A percentile compares a stretch with the other conserved stretches of the same genome.
These are phyloP conservation scores for Apodemus agrarius DNA, from an alignment of 2,797 vertebrate genomes.

Conservation along the genomic window DNA sequence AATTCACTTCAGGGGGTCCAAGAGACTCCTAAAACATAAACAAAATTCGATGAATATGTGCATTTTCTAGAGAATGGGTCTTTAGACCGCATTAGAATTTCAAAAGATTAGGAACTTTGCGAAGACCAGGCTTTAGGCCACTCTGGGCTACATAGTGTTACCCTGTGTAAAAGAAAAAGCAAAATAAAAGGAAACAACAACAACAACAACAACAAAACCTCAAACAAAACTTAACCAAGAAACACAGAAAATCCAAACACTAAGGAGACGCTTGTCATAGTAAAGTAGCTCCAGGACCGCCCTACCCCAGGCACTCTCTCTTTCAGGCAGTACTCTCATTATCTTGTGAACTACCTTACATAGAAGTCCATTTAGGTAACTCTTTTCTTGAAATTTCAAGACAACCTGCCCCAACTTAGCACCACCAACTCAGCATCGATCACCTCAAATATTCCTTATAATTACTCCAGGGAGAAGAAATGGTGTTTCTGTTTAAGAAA, in stretches of 20 bases:
- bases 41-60: slow-evolving; percentile 64
- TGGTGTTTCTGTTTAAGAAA: slow-evolving; percentile 12
- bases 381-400: slow-evolving; percentile 23
- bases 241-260: neutral
- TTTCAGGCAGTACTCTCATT: neutral
- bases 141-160: neutral
- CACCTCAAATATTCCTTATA: neutral
- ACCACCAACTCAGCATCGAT: neutral
- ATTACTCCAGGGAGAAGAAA: neutral
- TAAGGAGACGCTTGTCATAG: slow-evolving; percentile 47
- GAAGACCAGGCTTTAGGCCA: neutral
- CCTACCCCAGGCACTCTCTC: neutral
- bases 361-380: slow-evolving; percentile 32
- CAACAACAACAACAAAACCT: neutral
- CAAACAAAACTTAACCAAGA: neutral
- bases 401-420: neutral
- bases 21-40: slow-evolving; percentile 48
- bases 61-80: slow-evolving; percentile 66
- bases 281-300: slow-evolving; percentile 22
- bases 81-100: slow-evolving; percentile 69
- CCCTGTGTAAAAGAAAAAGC: neutral
- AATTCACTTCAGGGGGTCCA: slow-evolving; percentile 36
- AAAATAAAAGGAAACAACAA: neutral
- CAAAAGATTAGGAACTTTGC: slow-evolving; percentile 61
- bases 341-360: slow-evolving; percentile 52